phyloP scores from a whole-genome alignment of 1,140 invertebrate species.

The Heliconius hewitsoni region DNA sequence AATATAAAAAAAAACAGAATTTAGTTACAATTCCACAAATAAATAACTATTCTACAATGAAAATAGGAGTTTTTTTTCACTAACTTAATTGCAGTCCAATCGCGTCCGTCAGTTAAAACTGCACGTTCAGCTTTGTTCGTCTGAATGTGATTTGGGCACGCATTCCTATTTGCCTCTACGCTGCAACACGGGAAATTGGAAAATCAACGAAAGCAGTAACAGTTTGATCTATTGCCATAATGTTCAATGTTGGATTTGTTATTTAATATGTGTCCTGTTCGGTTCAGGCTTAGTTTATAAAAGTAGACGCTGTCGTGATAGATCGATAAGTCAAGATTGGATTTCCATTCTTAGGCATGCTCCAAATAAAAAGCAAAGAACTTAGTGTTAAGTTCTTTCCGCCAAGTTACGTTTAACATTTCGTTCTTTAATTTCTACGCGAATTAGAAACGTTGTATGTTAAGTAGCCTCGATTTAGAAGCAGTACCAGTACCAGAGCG shows the following conservation, averaged over 20 bases:
- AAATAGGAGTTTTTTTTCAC: not conserved
- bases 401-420: no score
- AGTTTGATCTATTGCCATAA: conserved; percentile 23
- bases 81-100: conserved; percentile 23
- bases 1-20: not conserved
- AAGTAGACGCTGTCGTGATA: not conserved
- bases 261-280: not conserved
- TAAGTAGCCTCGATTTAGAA: no score
- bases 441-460: no score
- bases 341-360: no score
- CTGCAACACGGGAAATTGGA: conserved; percentile 29
- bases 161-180: conserved; percentile 27
- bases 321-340: not conserved
- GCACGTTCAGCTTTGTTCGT: conserved; percentile 21
- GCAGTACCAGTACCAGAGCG: no score
- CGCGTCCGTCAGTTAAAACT: conserved; percentile 22
- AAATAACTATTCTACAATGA: not conserved
- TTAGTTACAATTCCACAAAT: not conserved
- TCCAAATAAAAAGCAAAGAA: no score
- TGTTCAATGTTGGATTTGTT: conserved; percentile 6
- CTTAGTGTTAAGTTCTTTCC: no score
- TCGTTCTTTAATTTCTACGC: no score
- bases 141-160: conserved; percentile 28
- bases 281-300: not conserved
- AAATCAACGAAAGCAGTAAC: conserved; percentile 30